Conservation (phyloP, 2,888 invertebrate genomes). For the Dasysyrphus tricinctus region DNA sequence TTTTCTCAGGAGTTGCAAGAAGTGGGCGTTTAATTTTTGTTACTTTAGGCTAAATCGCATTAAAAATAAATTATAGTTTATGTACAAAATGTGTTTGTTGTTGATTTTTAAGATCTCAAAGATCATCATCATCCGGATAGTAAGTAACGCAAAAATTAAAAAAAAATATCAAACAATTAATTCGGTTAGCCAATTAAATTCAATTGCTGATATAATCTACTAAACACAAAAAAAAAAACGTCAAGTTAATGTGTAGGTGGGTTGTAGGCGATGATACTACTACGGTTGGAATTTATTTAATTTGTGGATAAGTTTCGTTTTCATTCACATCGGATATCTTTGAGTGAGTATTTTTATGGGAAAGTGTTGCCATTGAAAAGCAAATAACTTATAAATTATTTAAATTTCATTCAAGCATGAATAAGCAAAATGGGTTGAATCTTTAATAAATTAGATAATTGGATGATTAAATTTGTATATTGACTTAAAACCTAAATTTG, state of each 20-base stretch:
- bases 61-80: not conserved
- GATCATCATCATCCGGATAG: conserved; percentile 52
- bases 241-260: conserved; percentile 53
- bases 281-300: conserved; percentile 29
- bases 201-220: conserved; percentile 42
- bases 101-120: conserved; percentile 37
- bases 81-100: not conserved
- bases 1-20: conserved; percentile 27
- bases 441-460: conserved; percentile 22
- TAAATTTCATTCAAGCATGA: not conserved
- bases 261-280: conserved; percentile 26
- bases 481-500: not conserved
- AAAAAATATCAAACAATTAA: conserved; percentile 60
- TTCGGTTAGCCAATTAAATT: conserved; percentile 68
- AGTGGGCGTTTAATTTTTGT: conserved; percentile 57
- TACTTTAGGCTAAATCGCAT: conserved; percentile 46
- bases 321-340: conserved; percentile 1
- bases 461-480: conserved; percentile 4
- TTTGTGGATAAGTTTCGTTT: conserved; percentile 31
- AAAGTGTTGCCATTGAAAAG: conserved; percentile 31
- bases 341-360: not conserved
- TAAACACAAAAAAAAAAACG: not conserved
- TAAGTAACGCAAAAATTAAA: conserved; percentile 34
- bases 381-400: not conserved
- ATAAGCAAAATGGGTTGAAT: not conserved